A percentile compares a stretch with the other conserved stretches of the same genome.
These are phyloP conservation scores for Pyralis farinalis DNA, from an alignment of 2,888 invertebrate genomes.

Conservation along the genomic window DNA sequence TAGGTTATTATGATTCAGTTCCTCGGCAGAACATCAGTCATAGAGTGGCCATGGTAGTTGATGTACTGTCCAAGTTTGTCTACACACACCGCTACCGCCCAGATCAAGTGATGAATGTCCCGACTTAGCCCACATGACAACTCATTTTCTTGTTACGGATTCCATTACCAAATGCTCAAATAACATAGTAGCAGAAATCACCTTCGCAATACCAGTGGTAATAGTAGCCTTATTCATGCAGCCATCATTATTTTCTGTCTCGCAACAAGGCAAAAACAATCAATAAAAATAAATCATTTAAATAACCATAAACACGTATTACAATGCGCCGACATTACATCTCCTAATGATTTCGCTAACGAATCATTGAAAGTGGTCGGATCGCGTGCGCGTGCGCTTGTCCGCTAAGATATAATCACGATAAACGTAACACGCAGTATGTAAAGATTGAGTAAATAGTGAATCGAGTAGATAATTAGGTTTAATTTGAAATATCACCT, in stretches of 20 bases:
- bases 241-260: constrained; percentile 79
- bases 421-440: neutral
- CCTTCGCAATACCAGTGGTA: constrained; percentile 68
- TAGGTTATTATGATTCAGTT: too few relatives aligned
- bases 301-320: constrained; percentile 80
- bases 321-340: constrained; percentile 79
- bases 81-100: constrained; percentile 29
- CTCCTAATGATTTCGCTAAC: constrained; percentile 81
- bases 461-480: neutral
- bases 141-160: constrained; percentile 73
- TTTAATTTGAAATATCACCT: too few relatives aligned
- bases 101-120: constrained; percentile 58
- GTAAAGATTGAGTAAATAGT: constrained; percentile 6
- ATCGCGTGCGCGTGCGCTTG: constrained; percentile 70
- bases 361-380: constrained; percentile 79
- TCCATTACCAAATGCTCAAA: constrained; percentile 72
- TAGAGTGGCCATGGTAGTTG: constrained; percentile 25
- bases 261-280: constrained; percentile 79
- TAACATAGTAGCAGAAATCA: constrained; percentile 67
- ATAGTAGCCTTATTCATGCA: constrained; percentile 73
- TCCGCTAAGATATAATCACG: constrained; percentile 46
- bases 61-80: constrained; percentile 33
- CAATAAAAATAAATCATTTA: constrained; percentile 82
- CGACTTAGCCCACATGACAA: constrained; percentile 65
- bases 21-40: constrained; percentile 33